Evolutionary conservation across 2,113 vertebrate genomes (phyloP).

Genomic region (Dissostichus mawsoni): DNA sequence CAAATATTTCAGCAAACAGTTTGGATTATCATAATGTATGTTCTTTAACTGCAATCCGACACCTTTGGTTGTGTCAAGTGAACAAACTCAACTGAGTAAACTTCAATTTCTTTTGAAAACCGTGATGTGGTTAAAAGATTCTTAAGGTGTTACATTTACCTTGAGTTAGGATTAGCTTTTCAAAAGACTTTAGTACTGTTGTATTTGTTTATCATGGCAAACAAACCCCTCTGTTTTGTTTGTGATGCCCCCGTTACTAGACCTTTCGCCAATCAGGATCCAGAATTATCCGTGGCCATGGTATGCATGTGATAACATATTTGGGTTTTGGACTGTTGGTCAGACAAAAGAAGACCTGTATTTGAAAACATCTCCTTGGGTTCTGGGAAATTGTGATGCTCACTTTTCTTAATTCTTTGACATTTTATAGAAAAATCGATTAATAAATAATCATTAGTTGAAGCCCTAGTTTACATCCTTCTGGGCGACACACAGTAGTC

Average conservation of each 20-base stretch:
- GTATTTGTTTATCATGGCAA: neutral
- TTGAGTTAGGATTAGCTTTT: neutral
- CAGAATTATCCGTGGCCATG: slow-evolving; percentile 3
- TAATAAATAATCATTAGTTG: slow-evolving; percentile 38
- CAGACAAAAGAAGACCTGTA: neutral
- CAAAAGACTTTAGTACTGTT: neutral
- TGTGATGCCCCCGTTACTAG: neutral
- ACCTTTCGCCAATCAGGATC: slow-evolving; percentile 18
- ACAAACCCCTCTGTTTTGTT: neutral
- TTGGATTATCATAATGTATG: neutral
- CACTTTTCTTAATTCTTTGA: slow-evolving; percentile 6
- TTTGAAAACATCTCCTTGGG: slow-evolving; percentile 2
- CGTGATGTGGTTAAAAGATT: neutral
- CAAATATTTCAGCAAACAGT: neutral
- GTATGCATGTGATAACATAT: neutral
- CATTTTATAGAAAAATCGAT: slow-evolving; percentile 26
- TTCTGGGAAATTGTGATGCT: slow-evolving; percentile 5
- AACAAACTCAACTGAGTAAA: neutral
- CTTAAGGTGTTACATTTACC: neutral
- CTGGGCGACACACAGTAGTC: slow-evolving; percentile 44
- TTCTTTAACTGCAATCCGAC: neutral
- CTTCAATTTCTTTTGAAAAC: neutral
- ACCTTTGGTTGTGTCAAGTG: neutral
- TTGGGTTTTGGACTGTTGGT: neutral
- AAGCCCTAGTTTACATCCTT: slow-evolving; percentile 54